Conservation (phyloP, 2,888 invertebrate species). For the Cantharis flavilabris region DNA sequence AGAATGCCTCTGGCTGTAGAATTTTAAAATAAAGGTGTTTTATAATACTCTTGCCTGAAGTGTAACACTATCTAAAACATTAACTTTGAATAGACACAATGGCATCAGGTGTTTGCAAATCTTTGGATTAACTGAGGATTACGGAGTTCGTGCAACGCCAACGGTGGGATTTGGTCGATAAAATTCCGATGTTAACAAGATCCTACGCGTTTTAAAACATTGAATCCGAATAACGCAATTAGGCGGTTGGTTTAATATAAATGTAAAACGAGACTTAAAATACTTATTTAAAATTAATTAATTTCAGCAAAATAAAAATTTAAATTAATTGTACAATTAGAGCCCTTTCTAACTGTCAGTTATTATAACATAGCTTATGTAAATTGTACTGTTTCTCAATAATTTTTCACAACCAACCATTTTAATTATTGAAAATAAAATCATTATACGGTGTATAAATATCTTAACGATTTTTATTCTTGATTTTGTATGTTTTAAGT, state of each 20-base stretch:
- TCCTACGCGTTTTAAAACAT: constrained; percentile 24
- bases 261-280: neutral
- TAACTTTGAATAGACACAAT: constrained; percentile 11
- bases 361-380: neutral
- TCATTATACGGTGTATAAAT: no score
- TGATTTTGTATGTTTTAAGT: no score
- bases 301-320: neutral
- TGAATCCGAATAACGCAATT: constrained; percentile 12
- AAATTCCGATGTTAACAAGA: constrained; percentile 27
- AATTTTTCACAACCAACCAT: no score
- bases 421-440: no score
- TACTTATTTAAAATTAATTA: neutral
- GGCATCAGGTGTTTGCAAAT: constrained; percentile 24
- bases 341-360: neutral
- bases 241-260: neutral
- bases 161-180: constrained; percentile 20
- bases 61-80: constrained; percentile 8
- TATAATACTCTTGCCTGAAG: neutral
- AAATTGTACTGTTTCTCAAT: neutral
- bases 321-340: neutral
- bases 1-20: no score
- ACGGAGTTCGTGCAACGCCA: constrained; percentile 12
- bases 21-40: neutral
- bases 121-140: constrained; percentile 24
- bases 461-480: no score